These are phyloP conservation scores for Conus canariensis DNA, from an alignment of 2,888 invertebrate species.

Conservation along the genomic window DNA sequence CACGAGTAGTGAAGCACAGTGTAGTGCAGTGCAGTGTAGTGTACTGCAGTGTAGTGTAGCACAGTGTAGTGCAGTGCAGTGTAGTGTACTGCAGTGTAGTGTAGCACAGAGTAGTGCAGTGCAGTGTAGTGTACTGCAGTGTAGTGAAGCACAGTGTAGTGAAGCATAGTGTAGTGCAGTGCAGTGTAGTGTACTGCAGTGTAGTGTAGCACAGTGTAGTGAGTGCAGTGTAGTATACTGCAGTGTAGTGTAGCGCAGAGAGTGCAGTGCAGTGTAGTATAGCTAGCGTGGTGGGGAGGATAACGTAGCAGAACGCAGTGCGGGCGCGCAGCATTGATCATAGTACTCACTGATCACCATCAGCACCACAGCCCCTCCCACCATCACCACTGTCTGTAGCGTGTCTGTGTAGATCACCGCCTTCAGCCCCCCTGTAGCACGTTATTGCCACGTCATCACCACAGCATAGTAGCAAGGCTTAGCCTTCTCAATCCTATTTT, in stretches of 20 bases:
- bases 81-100: background rate
- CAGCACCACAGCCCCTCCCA: slow-evolving; percentile 69
- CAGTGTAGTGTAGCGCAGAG: background rate
- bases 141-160: background rate
- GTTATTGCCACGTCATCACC: background rate
- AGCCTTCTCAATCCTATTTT: no score
- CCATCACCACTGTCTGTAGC: slow-evolving; percentile 75
- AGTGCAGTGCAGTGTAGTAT: no score
- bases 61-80: background rate
- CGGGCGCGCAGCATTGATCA: no score
- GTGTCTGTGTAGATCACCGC: slow-evolving; percentile 76
- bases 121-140: no score
- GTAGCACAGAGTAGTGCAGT: background rate
- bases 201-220: background rate
- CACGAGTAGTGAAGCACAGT: background rate
- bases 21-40: background rate
- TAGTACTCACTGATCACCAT: slow-evolving; percentile 67
- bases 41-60: background rate
- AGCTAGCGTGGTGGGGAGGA: no score
- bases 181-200: background rate
- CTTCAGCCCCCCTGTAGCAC: slow-evolving; percentile 70
- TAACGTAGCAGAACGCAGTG: no score
- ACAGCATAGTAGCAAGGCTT: background rate
- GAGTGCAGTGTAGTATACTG: background rate
- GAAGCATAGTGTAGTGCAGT: background rate